These are phyloP conservation scores for Colletes latitarsis DNA, from an alignment of 1,140 invertebrate species.

Conservation along the genomic window DNA sequence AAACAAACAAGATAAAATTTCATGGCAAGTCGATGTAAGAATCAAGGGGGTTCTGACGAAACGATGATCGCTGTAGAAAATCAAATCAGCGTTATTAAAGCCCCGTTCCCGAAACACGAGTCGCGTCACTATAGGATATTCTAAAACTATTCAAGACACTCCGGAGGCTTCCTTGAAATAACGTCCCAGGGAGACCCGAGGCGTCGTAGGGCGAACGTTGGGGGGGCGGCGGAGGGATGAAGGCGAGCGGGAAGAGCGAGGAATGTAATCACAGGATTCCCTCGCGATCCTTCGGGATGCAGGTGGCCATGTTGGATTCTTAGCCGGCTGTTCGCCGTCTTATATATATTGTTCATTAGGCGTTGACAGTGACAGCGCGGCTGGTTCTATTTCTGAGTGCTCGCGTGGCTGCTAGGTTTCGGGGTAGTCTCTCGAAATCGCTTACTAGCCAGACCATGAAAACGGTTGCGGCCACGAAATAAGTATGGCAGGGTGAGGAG, in stretches of 20 bases:
- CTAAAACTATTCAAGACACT: slow-evolving; percentile 73
- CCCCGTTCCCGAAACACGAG: background rate
- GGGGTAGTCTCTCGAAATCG: slow-evolving; percentile 54
- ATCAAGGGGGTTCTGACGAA: no score
- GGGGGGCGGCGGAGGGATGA: slow-evolving; percentile 46
- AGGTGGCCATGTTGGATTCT: slow-evolving; percentile 75
- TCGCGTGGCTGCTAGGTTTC: slow-evolving; percentile 21
- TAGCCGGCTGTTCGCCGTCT: slow-evolving; percentile 63
- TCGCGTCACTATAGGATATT: slow-evolving; percentile 67
- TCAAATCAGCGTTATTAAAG: slow-evolving; percentile 17
- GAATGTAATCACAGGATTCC: slow-evolving; percentile 76
- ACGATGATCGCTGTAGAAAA: background rate
- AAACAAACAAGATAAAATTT: no score
- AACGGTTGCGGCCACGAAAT: slow-evolving; percentile 59
- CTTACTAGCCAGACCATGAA: slow-evolving; percentile 48
- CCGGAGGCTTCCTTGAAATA: slow-evolving; percentile 66
- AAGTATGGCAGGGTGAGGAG: slow-evolving; percentile 64
- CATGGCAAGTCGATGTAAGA: no score
- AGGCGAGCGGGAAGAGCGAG: slow-evolving; percentile 64
- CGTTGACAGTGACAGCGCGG: slow-evolving; percentile 72
- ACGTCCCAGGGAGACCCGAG: slow-evolving; percentile 41
- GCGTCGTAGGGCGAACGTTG: slow-evolving; percentile 53
- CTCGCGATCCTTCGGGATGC: slow-evolving; percentile 71
- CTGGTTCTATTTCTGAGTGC: slow-evolving; percentile 59
- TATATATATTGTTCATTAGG: slow-evolving; percentile 75